Percentiles rank a stretch among this genome's conserved stretches.
These are phyloP conservation scores for Diprion similis DNA, from an alignment of 1,140 invertebrate species.

Conservation along the genomic window DNA sequence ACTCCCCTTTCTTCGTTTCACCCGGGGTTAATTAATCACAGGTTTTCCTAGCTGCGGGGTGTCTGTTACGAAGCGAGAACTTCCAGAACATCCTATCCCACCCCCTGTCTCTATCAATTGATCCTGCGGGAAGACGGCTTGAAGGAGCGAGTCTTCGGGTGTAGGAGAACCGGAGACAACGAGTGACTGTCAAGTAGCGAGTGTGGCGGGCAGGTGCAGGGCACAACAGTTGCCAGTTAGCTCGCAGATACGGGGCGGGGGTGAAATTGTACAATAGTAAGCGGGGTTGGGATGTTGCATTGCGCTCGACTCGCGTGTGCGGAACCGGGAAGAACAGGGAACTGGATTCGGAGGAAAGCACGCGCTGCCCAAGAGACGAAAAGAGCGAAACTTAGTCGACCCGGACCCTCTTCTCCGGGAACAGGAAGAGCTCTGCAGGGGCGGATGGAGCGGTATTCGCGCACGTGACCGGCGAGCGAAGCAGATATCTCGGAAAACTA, in stretches of 20 bases:
- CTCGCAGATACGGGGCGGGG: not conserved
- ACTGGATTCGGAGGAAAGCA: not conserved
- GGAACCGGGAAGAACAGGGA: not conserved
- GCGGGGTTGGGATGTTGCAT: no score
- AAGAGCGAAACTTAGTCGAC: not conserved
- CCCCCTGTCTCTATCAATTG: not conserved
- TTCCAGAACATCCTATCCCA: no score
- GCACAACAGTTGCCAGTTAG: not conserved
- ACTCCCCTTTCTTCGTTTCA: not conserved
- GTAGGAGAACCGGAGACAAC: not conserved
- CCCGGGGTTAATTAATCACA: constrained; percentile 1
- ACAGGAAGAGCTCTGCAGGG: no score
- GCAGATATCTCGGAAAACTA: constrained; percentile 35
- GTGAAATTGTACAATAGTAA: not conserved
- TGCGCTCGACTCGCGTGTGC: not conserved
- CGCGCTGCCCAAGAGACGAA: constrained; percentile 6
- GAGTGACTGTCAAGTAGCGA: not conserved
- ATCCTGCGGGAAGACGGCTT: not conserved
- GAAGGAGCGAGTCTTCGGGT: not conserved
- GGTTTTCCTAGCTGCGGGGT: not conserved
- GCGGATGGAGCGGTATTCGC: constrained; percentile 20
- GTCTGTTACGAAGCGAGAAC: no score
- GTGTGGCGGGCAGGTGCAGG: not conserved
- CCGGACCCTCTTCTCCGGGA: no score
- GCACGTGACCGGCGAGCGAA: constrained; percentile 43